Evolutionary conservation across 2,888 invertebrate species (phyloP).

Genomic region (Diarsia mendica): DNA sequence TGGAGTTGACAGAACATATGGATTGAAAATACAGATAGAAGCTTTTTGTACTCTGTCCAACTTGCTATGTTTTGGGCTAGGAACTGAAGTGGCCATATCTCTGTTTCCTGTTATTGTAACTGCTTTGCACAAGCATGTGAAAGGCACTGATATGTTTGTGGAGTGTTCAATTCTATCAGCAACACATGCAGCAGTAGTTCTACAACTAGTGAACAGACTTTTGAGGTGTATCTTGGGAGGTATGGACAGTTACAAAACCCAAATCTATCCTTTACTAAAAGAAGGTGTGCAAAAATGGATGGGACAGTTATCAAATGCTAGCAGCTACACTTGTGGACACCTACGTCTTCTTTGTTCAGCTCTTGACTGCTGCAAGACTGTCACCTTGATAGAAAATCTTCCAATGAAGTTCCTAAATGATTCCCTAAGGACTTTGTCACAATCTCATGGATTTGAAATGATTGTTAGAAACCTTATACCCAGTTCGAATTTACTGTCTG

Average conservation of each 20-base stretch:
- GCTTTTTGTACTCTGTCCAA: constrained; percentile 90
- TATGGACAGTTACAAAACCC: constrained; percentile 76
- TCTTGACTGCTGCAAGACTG: constrained; percentile 82
- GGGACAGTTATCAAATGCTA: constrained; percentile 80
- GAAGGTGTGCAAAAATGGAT: constrained; percentile 88
- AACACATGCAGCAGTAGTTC: constrained; percentile 90
- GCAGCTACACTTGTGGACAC: constrained; percentile 86
- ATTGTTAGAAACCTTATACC: constrained; percentile 81
- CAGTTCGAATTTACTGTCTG: constrained; percentile 85
- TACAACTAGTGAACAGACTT: constrained; percentile 84
- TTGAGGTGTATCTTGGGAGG: constrained; percentile 72
- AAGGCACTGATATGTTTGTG: constrained; percentile 88
- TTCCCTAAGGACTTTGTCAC: constrained; percentile 77
- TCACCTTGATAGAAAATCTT: constrained; percentile 76
- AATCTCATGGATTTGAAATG: constrained; percentile 84
- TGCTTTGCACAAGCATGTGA: constrained; percentile 90
- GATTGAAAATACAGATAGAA: constrained; percentile 92
- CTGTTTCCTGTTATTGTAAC: constrained; percentile 90
- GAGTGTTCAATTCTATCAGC: constrained; percentile 87
- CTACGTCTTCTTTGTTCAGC: constrained; percentile 81
- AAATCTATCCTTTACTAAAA: constrained; percentile 82
- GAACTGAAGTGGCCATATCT: constrained; percentile 83
- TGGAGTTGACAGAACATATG: constrained; percentile 86
- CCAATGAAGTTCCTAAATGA: constrained; percentile 78
- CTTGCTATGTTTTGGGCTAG: constrained; percentile 88